Evolutionary conservation across 2,888 invertebrate genomes (phyloP).

Genomic region (Eupithecia subfuscata): DNA sequence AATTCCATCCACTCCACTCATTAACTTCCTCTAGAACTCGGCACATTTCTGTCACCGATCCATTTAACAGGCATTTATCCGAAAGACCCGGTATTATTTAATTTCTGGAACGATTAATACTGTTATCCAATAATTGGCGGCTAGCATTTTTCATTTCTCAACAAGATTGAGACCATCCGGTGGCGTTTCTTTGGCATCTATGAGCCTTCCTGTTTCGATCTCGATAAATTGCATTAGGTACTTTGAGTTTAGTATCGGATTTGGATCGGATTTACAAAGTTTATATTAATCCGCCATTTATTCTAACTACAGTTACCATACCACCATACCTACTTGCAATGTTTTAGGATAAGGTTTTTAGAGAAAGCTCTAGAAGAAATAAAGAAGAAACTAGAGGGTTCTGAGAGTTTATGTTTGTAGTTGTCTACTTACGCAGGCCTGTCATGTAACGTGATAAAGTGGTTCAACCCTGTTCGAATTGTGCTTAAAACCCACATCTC

Average conservation of each 20-base stretch:
- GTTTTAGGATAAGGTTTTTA: not conserved
- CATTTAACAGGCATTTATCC: conserved; percentile 59
- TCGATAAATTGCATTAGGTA: conserved; percentile 17
- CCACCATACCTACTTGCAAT: not conserved
- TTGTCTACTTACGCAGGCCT: not conserved
- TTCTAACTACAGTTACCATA: not conserved
- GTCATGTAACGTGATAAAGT: conserved; percentile 16
- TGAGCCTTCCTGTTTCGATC: conserved; percentile 24
- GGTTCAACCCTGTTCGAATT: conserved; percentile 3
- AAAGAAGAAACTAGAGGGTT: not conserved
- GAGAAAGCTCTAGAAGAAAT: not conserved
- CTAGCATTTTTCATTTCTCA: conserved; percentile 31
- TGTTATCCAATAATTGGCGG: conserved; percentile 56
- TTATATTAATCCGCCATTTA: not conserved
- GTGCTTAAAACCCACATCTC: conserved; percentile 39
- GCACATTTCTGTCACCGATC: conserved; percentile 64
- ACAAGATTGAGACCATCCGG: conserved; percentile 30
- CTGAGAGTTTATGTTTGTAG: not conserved
- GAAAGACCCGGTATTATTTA: conserved; percentile 65
- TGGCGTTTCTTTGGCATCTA: conserved; percentile 17
- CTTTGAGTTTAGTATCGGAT: conserved; percentile 11
- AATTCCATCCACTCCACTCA: conserved; percentile 63
- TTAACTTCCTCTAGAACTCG: conserved; percentile 65
- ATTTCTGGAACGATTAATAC: conserved; percentile 64
- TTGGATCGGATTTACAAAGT: conserved; percentile 17